Percentiles rank a stretch among this genome's conserved stretches.
phyloP scores from a whole-genome alignment of 2,888 invertebrate genomes.

The Gibbula magus region DNA sequence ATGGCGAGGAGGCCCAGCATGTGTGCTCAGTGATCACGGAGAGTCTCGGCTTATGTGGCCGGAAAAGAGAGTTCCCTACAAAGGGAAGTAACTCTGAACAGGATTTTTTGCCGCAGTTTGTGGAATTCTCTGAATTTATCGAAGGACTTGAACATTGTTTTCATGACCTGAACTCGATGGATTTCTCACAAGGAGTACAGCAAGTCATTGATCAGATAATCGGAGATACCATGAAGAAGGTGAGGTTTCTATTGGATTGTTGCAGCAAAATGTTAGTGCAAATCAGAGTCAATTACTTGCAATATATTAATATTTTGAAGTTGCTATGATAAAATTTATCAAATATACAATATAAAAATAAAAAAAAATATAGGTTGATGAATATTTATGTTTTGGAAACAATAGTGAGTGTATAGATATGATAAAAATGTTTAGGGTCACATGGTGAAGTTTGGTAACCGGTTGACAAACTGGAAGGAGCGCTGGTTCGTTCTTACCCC shows the following conservation, averaged over 20 bases:
- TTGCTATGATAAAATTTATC: too few species aligned
- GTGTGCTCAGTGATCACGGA: conserved; percentile 40
- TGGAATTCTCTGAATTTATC: conserved; percentile 42
- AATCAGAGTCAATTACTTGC: too few species aligned
- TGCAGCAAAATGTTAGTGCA: too few species aligned
- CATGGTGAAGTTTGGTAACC: conserved; percentile 84
- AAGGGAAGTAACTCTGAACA: conserved; percentile 2
- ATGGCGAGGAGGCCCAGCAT: conserved; percentile 61
- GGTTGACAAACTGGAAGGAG: conserved; percentile 85
- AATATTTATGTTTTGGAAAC: not conserved
- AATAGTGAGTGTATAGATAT: too few species aligned
- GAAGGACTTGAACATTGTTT: conserved; percentile 18
- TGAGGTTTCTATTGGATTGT: conserved; percentile 29
- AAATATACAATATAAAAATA: too few species aligned
- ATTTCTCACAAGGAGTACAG: conserved; percentile 37
- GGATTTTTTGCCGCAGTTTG: not conserved
- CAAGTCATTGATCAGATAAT: conserved; percentile 44
- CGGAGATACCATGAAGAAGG: conserved; percentile 51
- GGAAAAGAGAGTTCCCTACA: conserved; percentile 23
- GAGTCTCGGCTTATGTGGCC: conserved; percentile 30
- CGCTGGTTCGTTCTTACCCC: conserved; percentile 89
- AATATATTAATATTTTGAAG: too few species aligned
- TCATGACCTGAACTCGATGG: conserved; percentile 27
- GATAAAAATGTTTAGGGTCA: conserved; percentile 78
- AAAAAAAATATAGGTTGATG: too few species aligned